Evolutionary conservation across 92 coral and sea anemone species (phyloP), one percentile per base, ranked within the genome.

Genomic region (Epizoanthus illoricatus): DNA sequence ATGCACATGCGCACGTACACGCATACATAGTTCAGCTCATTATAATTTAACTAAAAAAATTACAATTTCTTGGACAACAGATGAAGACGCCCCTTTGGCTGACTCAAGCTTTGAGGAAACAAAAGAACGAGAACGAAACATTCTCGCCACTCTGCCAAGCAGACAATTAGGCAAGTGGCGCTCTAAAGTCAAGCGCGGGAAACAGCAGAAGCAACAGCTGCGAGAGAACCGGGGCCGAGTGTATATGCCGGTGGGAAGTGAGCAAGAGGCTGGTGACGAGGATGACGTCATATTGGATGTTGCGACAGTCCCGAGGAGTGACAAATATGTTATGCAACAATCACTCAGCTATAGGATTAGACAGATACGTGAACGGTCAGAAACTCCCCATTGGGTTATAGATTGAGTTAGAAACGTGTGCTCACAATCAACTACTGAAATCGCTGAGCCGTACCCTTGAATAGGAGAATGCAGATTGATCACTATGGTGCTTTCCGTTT

Each of bases 121-220:
- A 7, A 87, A 69, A 63, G 78, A 75, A 18, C 80, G 45, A 69
- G 87, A 85, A 39, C 21, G 74, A 3, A 74, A 83, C 80, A 83
- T 87, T 64, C 63, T 87, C 17, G 86, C 88, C 54, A 54, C 75
- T 55, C 87, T 90, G 21, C 94, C 94, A 10, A 90, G 92, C 85
- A 91, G 94, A 49, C 97, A 90, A 65, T 73, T 88, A 10, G 81
- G 92, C 66, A 57, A 79, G 24, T 92, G 94, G 97, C 80, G 67
- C 17, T 56, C 80, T 3, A 57, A 23, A 17, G 80, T 74, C 0
- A 74, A 57, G 47, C 63, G 80, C 13, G 13, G 41, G 20, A 74
- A 74, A 23, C 47, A 57, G 47, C 19, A 13, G 65, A 54, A 74
- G 47, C 19, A 1, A 24, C 18, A 47, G 24, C 65, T 12, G 80